phyloP scores from a whole-genome alignment of 2,113 vertebrate species.

The Typhlomys cinereus region DNA sequence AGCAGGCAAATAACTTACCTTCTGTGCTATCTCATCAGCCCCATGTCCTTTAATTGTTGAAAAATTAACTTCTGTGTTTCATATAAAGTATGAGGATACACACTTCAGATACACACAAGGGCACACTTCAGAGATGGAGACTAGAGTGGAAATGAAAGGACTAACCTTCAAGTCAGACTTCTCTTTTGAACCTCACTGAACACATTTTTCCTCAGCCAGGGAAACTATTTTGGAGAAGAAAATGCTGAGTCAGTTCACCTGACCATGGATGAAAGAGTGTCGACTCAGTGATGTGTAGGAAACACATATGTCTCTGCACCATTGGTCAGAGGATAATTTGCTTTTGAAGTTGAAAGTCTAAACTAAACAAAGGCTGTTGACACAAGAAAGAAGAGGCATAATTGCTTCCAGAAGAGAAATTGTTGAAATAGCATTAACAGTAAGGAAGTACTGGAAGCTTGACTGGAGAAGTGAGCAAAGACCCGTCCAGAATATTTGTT shows the following conservation, averaged over 20 bases:
- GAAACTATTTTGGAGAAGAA: not conserved
- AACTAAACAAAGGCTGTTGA: too few relatives aligned
- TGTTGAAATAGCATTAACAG: too few relatives aligned
- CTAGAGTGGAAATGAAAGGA: not conserved
- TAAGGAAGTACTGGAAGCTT: too few relatives aligned
- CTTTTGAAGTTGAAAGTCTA: not conserved
- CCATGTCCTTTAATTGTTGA: too few relatives aligned
- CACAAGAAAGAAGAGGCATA: too few relatives aligned
- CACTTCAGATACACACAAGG: not conserved
- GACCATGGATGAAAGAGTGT: too few relatives aligned
- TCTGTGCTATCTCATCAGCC: too few relatives aligned
- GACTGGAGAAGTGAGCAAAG: too few relatives aligned
- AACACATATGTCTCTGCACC: not conserved
- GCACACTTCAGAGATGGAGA: not conserved
- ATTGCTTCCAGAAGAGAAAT: too few relatives aligned
- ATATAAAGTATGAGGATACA: not conserved
- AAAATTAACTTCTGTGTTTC: not conserved
- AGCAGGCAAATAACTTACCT: too few relatives aligned
- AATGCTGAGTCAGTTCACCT: not conserved
- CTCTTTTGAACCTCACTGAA: not conserved
- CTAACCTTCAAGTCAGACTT: not conserved
- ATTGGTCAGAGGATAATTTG: too few relatives aligned
- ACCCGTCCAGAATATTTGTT: too few relatives aligned
- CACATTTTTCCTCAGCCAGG: not conserved
- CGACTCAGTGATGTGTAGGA: not conserved